Evolutionary conservation across 2,113 vertebrate genomes (phyloP), one percentile per base, ranked within the genome.

Genomic region (Lophochroa leadbeateri): DNA sequence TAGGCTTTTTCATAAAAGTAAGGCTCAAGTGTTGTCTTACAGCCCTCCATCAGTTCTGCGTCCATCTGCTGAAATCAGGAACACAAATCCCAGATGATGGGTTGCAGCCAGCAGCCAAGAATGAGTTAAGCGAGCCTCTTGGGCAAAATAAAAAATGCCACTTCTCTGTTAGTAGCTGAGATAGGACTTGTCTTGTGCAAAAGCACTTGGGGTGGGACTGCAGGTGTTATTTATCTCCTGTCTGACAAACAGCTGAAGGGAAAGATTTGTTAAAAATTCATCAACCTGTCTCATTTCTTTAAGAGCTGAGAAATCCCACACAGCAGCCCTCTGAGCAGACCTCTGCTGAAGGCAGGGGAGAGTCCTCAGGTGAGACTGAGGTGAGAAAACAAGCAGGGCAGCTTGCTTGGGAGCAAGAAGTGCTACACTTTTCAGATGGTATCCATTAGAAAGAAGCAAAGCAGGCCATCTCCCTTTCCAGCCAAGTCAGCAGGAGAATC

Each of bases 251-350:
- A 83, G 64, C 11, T 60, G 72, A 90, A 82, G 65, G 35, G 60
- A 92, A 96, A 65, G 60, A 94, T 92, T 92, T 95, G 60, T 86
- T 81, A 78, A 93, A 92, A 80, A 86, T 90, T 95, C 76, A 88
- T 88, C 87, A 90, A 20, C 49, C 10, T n/a, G 94, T 65, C 72
- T 90, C 74, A 72, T 92, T 82, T 81, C 52, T 63, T 91, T 72
- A 91, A 79, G 61, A 85, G 31, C 35, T 64, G 50, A 87, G 77
- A 95, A 93, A 94, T 75, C 57, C 63, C 74, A 75, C 2, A 2
- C 63, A 92, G 50, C 1, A 85, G 20, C 18, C 24, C 41, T 60
- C 81, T 50, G 7, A 83, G 76, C 55, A 89, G 55, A 57, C 9
- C 28, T 78, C 39, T 85, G 41, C 52, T n/a, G 44, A 82, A 86